These are phyloP conservation scores for Enoplosus armatus DNA, from an alignment of 2,797 vertebrate species.

Conservation along the genomic window DNA sequence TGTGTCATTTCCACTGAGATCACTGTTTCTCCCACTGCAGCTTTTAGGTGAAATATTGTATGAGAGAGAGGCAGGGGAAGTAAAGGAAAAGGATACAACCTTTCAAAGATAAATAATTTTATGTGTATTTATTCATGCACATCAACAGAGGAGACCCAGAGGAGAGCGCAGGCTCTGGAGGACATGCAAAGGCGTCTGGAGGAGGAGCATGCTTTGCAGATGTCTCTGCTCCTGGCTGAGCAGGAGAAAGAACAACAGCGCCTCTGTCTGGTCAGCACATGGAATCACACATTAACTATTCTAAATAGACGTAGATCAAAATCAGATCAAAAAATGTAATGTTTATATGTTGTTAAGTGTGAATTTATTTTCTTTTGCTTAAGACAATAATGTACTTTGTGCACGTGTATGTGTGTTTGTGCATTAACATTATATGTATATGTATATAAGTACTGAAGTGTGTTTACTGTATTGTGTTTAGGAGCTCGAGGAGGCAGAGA, in stretches of 20 bases:
- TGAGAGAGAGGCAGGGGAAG: background rate
- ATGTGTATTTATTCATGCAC: conserved; percentile 21
- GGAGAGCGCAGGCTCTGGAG: conserved; percentile 89
- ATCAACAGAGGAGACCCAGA: conserved; percentile 83
- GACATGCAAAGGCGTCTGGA: conserved; percentile 91
- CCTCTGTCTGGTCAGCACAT: conserved; percentile 86
- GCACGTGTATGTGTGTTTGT: too few relatives aligned
- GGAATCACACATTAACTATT: conserved; percentile 25
- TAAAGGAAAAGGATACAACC: background rate
- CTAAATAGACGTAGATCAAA: background rate
- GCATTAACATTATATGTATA: too few relatives aligned
- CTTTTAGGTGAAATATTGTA: background rate
- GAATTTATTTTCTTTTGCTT: background rate
- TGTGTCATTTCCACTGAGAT: background rate
- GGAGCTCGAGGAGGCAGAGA: conserved; percentile 78
- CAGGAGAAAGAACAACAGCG: conserved; percentile 92
- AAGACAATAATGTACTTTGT: background rate
- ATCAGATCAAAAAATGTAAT: background rate
- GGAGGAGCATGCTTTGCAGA: conserved; percentile 91
- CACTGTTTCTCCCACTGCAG: background rate
- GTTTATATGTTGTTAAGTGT: too few relatives aligned
- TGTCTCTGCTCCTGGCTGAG: conserved; percentile 91
- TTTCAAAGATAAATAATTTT: background rate
- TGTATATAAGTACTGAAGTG: background rate
- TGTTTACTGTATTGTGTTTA: conserved; percentile 42